Evolutionary conservation across 92 coral and sea anemone genomes (phyloP).

Genomic region (Palythoa heliodiscus): DNA sequence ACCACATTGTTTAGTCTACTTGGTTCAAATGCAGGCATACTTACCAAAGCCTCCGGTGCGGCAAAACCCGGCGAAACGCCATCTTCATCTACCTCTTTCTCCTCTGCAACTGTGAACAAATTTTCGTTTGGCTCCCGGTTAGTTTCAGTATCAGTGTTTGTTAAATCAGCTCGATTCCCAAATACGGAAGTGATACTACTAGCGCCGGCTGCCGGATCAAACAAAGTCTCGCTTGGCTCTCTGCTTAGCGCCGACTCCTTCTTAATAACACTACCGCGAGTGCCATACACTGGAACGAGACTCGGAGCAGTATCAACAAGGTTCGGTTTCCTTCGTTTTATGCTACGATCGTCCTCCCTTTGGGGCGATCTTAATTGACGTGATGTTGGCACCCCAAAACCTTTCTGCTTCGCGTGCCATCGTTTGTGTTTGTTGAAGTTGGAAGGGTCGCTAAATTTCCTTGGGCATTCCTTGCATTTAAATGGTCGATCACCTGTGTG

Average conservation of each 20-base stretch:
- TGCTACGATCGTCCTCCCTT: conserved; percentile 29
- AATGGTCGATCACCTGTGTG: conserved; percentile 98
- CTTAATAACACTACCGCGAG: conserved; percentile 35
- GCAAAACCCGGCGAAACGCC: conserved; percentile 55
- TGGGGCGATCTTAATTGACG: conserved; percentile 44
- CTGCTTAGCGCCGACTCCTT: conserved; percentile 24
- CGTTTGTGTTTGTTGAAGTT: conserved; percentile 98
- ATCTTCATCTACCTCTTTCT: conserved; percentile 71
- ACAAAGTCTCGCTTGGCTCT: conserved; percentile 15
- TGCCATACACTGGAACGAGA: conserved; percentile 38
- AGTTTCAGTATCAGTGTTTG: conserved; percentile 26
- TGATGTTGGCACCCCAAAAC: conserved; percentile 54
- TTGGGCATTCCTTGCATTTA: conserved; percentile 95
- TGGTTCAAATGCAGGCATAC: conserved; percentile 55
- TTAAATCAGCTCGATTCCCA: conserved; percentile 15
- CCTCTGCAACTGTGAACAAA: conserved; percentile 60
- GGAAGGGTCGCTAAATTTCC: conserved; percentile 97
- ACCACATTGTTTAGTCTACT: not conserved
- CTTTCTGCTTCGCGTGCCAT: conserved; percentile 92
- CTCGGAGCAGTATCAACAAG: conserved; percentile 8
- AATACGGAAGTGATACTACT: not conserved
- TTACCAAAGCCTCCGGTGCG: conserved; percentile 79
- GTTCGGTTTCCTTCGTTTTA: conserved; percentile 33
- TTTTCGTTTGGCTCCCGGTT: conserved; percentile 67
- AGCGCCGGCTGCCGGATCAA: conserved; percentile 26